These are phyloP conservation scores for Lordiphosa mommai DNA, from an alignment of 1,140 invertebrate genomes.

Conservation along the genomic window DNA sequence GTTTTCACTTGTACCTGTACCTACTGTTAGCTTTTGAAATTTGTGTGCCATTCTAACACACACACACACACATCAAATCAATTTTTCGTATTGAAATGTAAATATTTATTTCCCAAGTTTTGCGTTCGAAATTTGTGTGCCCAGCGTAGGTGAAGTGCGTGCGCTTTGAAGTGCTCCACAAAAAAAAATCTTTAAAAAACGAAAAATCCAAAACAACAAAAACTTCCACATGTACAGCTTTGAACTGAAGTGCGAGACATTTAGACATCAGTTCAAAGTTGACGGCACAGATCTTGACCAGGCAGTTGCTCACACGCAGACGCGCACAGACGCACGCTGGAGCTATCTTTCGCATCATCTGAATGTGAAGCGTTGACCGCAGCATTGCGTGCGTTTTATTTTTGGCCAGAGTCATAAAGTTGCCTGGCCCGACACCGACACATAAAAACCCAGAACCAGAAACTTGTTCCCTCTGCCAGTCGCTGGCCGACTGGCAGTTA, in stretches of 20 bases:
- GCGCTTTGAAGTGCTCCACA: constrained; percentile 58
- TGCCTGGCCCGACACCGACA: constrained; percentile 28
- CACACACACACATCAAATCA: constrained; percentile 48
- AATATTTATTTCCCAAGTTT: constrained; percentile 59
- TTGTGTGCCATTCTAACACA: constrained; percentile 39
- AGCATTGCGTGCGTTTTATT: constrained; percentile 68
- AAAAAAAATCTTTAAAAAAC: constrained; percentile 9
- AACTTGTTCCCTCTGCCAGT: constrained; percentile 55
- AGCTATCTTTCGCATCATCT: constrained; percentile 55
- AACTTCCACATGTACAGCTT: no score
- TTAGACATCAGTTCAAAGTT: constrained; percentile 59
- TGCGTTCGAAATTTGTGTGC: constrained; percentile 29
- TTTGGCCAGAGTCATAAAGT: constrained; percentile 73
- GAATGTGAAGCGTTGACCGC: constrained; percentile 52
- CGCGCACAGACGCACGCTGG: constrained; percentile 19
- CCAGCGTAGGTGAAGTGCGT: constrained; percentile 59
- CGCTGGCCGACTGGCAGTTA: constrained; percentile 55
- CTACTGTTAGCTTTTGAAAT: constrained; percentile 49
- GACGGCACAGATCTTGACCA: constrained; percentile 36
- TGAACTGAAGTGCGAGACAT: constrained; percentile 16
- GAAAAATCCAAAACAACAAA: constrained; percentile 1
- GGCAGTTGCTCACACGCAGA: constrained; percentile 50
- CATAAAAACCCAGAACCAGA: constrained; percentile 62
- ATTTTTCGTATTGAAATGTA: constrained; percentile 73
- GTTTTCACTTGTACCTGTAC: constrained; percentile 28